Conservation (phyloP, 2,797 vertebrate genomes). For the Chiloscyllium punctatum region DNA sequence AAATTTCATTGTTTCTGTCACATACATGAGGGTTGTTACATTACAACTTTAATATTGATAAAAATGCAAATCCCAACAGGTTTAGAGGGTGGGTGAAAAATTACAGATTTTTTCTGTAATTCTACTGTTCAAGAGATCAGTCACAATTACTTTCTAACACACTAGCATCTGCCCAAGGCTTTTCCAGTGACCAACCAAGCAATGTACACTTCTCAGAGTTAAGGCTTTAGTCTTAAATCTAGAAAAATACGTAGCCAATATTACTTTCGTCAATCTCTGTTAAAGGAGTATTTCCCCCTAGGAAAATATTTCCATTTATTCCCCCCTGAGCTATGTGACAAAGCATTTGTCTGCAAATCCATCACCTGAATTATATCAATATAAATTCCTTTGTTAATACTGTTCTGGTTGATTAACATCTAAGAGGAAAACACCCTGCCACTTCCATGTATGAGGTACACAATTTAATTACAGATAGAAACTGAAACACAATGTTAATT, state of each 20-base stretch:
- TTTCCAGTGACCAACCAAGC: constrained; percentile 46
- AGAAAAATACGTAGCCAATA: neutral
- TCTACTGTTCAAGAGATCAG: constrained; percentile 47
- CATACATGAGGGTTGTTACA: neutral
- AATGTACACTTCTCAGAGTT: constrained; percentile 44
- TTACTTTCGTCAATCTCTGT: neutral
- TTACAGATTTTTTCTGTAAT: neutral
- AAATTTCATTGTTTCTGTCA: neutral
- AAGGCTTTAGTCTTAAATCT: constrained; percentile 29
- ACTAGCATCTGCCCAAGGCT: constrained; percentile 45
- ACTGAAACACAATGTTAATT: neutral
- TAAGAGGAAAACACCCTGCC: neutral
- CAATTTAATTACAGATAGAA: neutral
- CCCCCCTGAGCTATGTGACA: neutral
- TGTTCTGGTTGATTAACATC: neutral
- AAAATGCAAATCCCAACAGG: neutral
- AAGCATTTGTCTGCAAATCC: neutral
- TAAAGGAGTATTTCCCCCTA: neutral
- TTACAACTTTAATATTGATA: constrained; percentile 44
- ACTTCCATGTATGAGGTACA: neutral
- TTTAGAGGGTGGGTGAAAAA: neutral
- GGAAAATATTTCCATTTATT: too few relatives aligned
- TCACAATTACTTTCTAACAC: constrained; percentile 54
- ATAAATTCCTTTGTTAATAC: neutral
- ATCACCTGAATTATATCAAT: neutral